These are phyloP conservation scores for Mactromeris polynyma DNA, from an alignment of 2,888 invertebrate genomes.

Conservation along the genomic window DNA sequence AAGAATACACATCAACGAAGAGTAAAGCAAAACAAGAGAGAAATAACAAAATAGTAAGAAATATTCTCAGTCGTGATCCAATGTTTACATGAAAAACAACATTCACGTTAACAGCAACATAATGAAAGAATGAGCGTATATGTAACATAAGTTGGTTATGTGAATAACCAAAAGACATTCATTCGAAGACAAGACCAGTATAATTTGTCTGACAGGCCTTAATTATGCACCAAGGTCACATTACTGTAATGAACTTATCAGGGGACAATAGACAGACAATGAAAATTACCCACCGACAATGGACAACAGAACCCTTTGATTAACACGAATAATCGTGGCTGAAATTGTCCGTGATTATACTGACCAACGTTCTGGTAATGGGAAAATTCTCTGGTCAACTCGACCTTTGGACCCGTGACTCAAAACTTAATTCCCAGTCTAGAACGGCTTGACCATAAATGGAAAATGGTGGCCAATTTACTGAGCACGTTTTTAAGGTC, in stretches of 20 bases:
- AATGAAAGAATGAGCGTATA: no score
- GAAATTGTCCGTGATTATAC: slow-evolving; percentile 24
- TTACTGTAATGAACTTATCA: slow-evolving; percentile 21
- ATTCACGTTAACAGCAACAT: no score
- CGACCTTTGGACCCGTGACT: slow-evolving; percentile 3
- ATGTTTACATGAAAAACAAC: no score
- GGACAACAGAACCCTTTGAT: not conserved
- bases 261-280: slow-evolving; percentile 8
- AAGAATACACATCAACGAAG: no score
- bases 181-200: no score
- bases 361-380: not conserved
- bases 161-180: no score
- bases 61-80: no score
- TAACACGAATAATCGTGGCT: slow-evolving; percentile 22
- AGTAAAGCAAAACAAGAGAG: no score
- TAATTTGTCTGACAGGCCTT: no score
- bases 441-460: not conserved
- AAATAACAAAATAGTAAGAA: no score
- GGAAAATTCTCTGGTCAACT: slow-evolving; percentile 17
- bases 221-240: not conserved
- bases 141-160: no score
- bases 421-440: not conserved
- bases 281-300: not conserved
- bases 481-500: not conserved
- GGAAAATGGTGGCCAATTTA: slow-evolving; percentile 4